Percentiles rank a stretch among this genome's conserved stretches.
These are phyloP conservation scores for Tiliqua scincoides DNA, from an alignment of 2,113 vertebrate species.

Conservation along the genomic window DNA sequence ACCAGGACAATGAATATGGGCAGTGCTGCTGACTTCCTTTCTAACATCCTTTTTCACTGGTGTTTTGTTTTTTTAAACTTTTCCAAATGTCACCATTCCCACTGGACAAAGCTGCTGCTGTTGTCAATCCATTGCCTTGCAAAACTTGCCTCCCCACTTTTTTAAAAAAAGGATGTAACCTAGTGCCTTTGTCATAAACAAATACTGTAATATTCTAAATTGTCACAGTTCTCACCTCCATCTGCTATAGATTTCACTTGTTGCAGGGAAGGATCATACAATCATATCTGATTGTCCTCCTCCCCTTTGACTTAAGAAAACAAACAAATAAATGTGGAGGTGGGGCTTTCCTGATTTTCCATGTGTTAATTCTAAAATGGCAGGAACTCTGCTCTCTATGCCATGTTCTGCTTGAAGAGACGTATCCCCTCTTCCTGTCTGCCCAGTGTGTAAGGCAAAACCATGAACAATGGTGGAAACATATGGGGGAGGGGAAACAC, in stretches of 20 bases:
- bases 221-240: neutral
- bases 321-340: neutral
- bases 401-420: neutral
- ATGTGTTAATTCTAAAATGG: neutral
- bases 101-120: neutral
- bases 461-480: neutral
- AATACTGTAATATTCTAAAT: neutral
- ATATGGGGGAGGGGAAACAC: neutral
- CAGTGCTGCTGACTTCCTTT: constrained; percentile 40
- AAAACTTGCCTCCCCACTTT: fast-evolving
- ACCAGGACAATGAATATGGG: neutral
- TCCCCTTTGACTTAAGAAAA: neutral
- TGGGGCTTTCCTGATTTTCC: neutral
- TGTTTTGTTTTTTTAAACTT: neutral
- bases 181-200: neutral
- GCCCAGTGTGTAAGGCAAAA: neutral
- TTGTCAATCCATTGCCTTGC: neutral
- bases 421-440: neutral
- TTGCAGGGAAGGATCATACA: neutral
- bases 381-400: neutral
- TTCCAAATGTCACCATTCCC: constrained; percentile 33
- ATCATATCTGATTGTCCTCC: neutral
- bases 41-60: constrained; percentile 53
- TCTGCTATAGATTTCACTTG: neutral
- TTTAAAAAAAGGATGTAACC: neutral